Base-by-base conservation (phyloP, 2,113 vertebrate genomes). In the Clupea harengus region DNA sequence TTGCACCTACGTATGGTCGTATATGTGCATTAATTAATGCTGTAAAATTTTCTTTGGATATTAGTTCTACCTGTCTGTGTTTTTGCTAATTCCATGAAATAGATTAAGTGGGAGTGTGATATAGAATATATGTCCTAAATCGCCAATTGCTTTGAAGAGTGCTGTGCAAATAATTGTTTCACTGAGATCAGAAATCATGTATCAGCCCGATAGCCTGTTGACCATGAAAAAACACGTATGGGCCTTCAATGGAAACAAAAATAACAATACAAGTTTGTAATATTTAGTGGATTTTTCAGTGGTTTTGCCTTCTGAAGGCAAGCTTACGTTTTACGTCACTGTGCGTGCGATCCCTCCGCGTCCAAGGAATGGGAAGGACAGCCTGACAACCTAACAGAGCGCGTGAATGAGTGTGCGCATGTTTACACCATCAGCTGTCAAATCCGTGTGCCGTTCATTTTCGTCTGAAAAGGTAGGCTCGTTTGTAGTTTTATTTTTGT, bases 381-480 rank as follows among this genome's bases (percentile, higher is more conserved):
- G 72, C 72, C 28, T 32, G 39, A 78, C 72, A 72, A 72, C 72
- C 28, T 39, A 28, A 32, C 72, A 1, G 72, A 32, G 72, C 72
- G 72, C 72, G 28, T 39, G 72, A 39, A 39, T 39, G 32, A 39
- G 72, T 39, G 72, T 78, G 72, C 72, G 72, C 72, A 78, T 88
- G 89, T 88, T 88, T 85, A 88, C 81, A 81, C 85, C 80, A 81
- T 87, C 82, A 87, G 84, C 81, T 87, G 86, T 85, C 84, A 85
- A 78, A 78, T 39, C 82, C 45, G 9, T 78, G 22, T 28, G 25
- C 67, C 11, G 28, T 45, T 25, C 50, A 82, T 85, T 88, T 85
- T 81, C 86, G 6, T 86, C 83, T 86, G 81, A 86, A 60, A 83
- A 90, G 89, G 89, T 88, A 84, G 75, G 85, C 25, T 39, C 28